Evolutionary conservation across 1,140 invertebrate species (phyloP).

Genomic region (Onthophagus taurus): DNA sequence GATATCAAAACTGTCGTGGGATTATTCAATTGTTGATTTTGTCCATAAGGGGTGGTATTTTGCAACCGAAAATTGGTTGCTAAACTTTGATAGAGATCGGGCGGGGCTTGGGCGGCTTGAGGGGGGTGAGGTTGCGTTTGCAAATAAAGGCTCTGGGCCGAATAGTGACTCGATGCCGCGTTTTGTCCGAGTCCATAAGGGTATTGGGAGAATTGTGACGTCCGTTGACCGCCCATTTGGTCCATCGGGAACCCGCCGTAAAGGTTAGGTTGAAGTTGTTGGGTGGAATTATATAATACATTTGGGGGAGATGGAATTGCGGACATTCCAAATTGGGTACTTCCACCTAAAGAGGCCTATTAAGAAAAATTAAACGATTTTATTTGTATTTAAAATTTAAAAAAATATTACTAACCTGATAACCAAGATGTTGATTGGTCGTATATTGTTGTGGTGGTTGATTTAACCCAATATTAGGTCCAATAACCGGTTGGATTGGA

Average conservation of each 20-base stretch:
- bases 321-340: conserved; percentile 62
- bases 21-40: conserved; percentile 70
- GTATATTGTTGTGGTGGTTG: conserved; percentile 34
- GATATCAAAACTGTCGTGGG: conserved; percentile 83
- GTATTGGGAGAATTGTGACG: conserved; percentile 60
- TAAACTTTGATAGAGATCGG: conserved; percentile 72
- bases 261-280: conserved; percentile 63
- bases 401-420: conserved; percentile 39
- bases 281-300: conserved; percentile 54
- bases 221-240: conserved; percentile 43
- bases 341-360: conserved; percentile 27
- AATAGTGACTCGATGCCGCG: conserved; percentile 49
- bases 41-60: conserved; percentile 55
- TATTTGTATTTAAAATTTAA: not conserved
- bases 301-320: conserved; percentile 75
- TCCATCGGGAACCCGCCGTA: conserved; percentile 62
- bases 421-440: conserved; percentile 47
- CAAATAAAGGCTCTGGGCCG: conserved; percentile 55
- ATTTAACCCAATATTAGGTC: conserved; percentile 27
- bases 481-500: conserved; percentile 40
- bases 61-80: conserved; percentile 43
- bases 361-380: conserved; percentile 10
- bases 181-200: conserved; percentile 43
- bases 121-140: conserved; percentile 49
- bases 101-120: conserved; percentile 45